A percentile compares a stretch with the other conserved stretches of the same genome.
phyloP scores from a whole-genome alignment of 2,888 invertebrate species.

The Temnothorax ravouxi region DNA sequence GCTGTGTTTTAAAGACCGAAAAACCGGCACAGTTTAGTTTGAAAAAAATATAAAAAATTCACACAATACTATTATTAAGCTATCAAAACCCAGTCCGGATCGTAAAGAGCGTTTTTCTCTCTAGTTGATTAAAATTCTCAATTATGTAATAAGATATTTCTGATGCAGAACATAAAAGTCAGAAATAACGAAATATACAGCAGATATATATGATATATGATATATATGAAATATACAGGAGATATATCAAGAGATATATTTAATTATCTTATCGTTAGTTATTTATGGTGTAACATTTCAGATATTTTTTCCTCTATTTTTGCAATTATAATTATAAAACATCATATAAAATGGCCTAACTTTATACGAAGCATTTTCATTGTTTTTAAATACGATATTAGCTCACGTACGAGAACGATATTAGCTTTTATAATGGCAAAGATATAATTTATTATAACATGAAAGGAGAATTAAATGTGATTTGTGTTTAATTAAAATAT shows the following conservation, averaged over 20 bases:
- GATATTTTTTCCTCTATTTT: not conserved
- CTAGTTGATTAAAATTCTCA: not conserved
- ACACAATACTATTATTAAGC: too few relatives aligned
- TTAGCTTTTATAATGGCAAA: not conserved
- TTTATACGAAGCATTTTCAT: not conserved
- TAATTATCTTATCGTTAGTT: slow-evolving; percentile 1
- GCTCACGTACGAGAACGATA: not conserved
- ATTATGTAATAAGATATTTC: not conserved
- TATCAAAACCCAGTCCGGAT: too few relatives aligned
- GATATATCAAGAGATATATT: not conserved
- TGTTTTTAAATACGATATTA: not conserved
- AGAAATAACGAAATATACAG: not conserved
- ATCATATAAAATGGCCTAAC: not conserved
- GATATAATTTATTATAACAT: slow-evolving; percentile 4
- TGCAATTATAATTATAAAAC: slow-evolving; percentile 4
- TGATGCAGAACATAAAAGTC: not conserved
- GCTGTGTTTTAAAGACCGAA: too few relatives aligned
- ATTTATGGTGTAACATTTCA: not conserved
- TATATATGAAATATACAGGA: not conserved
- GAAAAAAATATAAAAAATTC: too few relatives aligned
- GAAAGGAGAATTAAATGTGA: not conserved
- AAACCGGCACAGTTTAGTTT: too few relatives aligned
- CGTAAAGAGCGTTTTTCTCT: too few relatives aligned
- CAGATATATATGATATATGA: not conserved
- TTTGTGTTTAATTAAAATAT: slow-evolving; percentile 1